These are phyloP conservation scores for Eulemur macaco DNA, from an alignment of 2,113 vertebrate genomes.

Conservation along the genomic window DNA sequence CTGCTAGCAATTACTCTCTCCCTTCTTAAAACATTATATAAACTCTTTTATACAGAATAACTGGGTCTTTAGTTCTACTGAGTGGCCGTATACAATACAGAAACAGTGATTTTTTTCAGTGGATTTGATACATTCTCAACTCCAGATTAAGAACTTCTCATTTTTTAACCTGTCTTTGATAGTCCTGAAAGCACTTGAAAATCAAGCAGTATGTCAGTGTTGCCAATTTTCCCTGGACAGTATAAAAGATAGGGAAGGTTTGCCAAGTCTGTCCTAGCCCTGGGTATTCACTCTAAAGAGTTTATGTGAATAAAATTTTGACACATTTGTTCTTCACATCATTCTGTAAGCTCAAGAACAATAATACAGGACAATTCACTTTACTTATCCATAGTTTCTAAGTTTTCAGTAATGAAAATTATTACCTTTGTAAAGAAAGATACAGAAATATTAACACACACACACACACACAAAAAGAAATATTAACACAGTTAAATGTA, in stretches of 20 bases:
- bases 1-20: not conserved
- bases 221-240: not conserved
- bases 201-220: not conserved
- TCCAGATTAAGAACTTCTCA: not conserved
- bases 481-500: not conserved
- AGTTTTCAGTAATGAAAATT: slow-evolving; percentile 1
- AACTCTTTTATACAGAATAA: not conserved
- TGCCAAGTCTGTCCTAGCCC: not conserved
- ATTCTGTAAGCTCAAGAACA: not conserved
- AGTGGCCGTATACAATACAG: not conserved
- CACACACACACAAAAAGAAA: not conserved
- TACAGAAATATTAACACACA: not conserved
- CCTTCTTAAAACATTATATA: not conserved
- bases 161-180: not conserved
- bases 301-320: not conserved
- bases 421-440: not conserved
- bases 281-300: not conserved
- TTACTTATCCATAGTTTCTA: not conserved
- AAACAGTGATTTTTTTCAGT: not conserved
- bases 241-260: not conserved
- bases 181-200: not conserved
- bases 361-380: not conserved
- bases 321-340: not conserved
- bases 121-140: not conserved
- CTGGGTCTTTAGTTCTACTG: not conserved